Evolutionary conservation across 2,888 invertebrate species (phyloP), one percentile per base, ranked within the genome.

Genomic region (Calameuta idolon): DNA sequence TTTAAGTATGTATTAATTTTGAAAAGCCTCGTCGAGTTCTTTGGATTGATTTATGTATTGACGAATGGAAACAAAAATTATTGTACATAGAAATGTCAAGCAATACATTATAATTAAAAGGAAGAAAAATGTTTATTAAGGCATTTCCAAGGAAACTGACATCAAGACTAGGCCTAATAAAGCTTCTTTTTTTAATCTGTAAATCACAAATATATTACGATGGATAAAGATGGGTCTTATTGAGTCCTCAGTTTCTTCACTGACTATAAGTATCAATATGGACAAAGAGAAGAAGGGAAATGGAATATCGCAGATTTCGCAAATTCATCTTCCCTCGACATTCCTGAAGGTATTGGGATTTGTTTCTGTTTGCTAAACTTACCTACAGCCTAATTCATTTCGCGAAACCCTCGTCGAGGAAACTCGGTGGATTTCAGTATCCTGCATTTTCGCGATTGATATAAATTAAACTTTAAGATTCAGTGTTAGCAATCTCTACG

Each of bases 321-420:
- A 78, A 80, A 80, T 83, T 71, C 76, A 33, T 74, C 74, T 74
- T 23, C n/a, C 74, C 74, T 55, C 80, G 76, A 81, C 83, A 85
- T 85, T 74, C 35, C 12, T 12, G 23, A 69, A 79, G 77, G 82
- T 84, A 86, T 86, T 81, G 85, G 81, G 82, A 87, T 86, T 85
- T 83, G 79, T 80, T 79, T 83, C 80, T 84, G 83, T 85, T 85
- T 84, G 82, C 81, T 77, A 75, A 79, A 79, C 81, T 81, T 82
- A 81, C 80, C 81, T 76, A 77, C 80, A 74, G 80, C 78, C 82
- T 86, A 85, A 85, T 87, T 86, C 83, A 85, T 84, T 86, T 84
- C 78, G 75, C 76, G 30, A 69, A 23, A 71, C 75, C 40, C 37
- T 77, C 79, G 35, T 75, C 55, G 79, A 69, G 74, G 76, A 31